Percentiles rank a stretch among this genome's conserved stretches.
These are phyloP conservation scores for Acronicta psi DNA, from an alignment of 2,888 invertebrate genomes.

Conservation along the genomic window DNA sequence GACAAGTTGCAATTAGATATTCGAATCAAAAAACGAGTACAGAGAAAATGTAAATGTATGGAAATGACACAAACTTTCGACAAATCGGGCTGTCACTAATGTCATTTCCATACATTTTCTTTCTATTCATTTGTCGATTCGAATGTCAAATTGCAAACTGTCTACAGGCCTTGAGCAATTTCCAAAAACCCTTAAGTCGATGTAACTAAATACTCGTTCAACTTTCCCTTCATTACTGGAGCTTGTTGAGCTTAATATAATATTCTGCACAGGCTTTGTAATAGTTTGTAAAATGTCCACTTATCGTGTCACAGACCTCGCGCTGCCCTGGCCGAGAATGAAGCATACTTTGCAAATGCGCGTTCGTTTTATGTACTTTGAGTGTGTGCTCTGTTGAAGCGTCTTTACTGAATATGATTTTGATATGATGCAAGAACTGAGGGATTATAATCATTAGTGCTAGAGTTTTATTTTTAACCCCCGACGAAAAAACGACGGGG, in stretches of 20 bases:
- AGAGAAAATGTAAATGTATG: no score
- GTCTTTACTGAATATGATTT: background rate
- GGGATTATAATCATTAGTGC: no score
- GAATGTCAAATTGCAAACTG: no score
- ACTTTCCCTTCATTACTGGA: conserved; percentile 59
- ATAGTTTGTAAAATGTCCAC: conserved; percentile 62
- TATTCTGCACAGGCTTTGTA: conserved; percentile 55
- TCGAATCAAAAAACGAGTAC: no score
- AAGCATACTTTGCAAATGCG: conserved; percentile 1
- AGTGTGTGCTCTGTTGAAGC: background rate
- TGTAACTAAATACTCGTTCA: conserved; percentile 44
- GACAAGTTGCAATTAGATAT: no score
- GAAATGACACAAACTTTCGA: no score
- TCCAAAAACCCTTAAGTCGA: conserved; percentile 20
- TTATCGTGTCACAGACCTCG: conserved; percentile 51
- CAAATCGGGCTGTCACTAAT: no score
- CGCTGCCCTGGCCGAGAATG: conserved; percentile 1
- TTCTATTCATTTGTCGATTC: no score
- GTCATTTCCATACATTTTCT: no score
- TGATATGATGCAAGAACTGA: background rate
- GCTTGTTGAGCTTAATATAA: conserved; percentile 57
- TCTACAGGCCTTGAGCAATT: no score
- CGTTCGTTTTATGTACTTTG: background rate
- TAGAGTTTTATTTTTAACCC: no score
- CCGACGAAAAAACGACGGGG: no score